Evolutionary conservation across 2,797 vertebrate genomes (phyloP).

Genomic region (Rhinatrema bivittatum): DNA sequence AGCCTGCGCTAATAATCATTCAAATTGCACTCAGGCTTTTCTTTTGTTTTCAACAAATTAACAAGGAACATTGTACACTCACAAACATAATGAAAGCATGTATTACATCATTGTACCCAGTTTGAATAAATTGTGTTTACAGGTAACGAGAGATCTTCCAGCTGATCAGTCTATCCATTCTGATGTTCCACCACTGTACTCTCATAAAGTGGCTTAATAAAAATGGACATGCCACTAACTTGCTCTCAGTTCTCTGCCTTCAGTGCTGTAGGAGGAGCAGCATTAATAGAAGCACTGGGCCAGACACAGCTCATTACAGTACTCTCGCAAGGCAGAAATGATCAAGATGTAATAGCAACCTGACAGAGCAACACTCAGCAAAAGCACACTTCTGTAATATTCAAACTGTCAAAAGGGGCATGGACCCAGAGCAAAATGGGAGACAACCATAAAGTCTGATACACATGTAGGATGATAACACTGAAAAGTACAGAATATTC

Average conservation of each 20-base stretch:
- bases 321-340: not conserved
- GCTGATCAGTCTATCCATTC: constrained; percentile 2
- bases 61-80: no score
- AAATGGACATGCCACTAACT: not conserved
- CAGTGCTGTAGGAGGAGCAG: not conserved
- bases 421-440: no score
- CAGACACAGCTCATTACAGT: not conserved
- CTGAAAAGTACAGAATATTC: no score
- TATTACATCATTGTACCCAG: not conserved
- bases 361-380: not conserved
- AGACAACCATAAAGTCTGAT: no score
- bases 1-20: no score
- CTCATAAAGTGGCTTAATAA: constrained; percentile 6
- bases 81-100: no score
- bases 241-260: constrained; percentile 1
- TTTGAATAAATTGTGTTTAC: not conserved
- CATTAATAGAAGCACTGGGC: not conserved
- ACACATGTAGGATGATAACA: no score
- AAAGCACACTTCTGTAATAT: not conserved
- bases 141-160: not conserved
- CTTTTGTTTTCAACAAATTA: no score
- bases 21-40: no score
- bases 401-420: no score
- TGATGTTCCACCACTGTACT: not conserved
- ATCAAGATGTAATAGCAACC: not conserved